Conservation (phyloP, 1,140 invertebrate species). For the Brachionus sp. region DNA sequence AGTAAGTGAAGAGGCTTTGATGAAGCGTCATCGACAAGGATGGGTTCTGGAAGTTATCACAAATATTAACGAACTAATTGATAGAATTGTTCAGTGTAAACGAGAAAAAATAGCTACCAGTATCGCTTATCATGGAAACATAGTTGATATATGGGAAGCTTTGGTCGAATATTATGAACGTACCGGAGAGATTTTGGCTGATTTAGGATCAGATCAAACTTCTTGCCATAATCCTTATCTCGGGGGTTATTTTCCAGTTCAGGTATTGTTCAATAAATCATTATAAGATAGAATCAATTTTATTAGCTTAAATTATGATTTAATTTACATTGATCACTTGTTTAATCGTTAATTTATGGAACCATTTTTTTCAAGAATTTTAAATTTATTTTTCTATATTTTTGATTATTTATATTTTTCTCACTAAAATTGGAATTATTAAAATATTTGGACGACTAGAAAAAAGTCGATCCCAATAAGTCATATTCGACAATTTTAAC, state of each 20-base stretch:
- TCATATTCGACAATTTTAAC: not conserved
- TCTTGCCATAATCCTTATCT: constrained; percentile 68
- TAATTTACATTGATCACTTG: not conserved
- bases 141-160: constrained; percentile 65
- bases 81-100: constrained; percentile 58
- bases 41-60: constrained; percentile 65
- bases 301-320: not conserved
- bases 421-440: no score
- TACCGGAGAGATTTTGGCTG: constrained; percentile 65
- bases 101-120: constrained; percentile 59
- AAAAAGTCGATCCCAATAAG: no score
- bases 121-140: constrained; percentile 67
- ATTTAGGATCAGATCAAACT: constrained; percentile 70
- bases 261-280: constrained; percentile 52
- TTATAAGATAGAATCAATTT: no score
- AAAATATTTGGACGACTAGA: no score
- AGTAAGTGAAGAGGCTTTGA: constrained; percentile 64
- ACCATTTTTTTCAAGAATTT: no score
- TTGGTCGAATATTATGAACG: constrained; percentile 62
- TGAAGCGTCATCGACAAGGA: constrained; percentile 66
- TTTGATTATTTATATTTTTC: no score
- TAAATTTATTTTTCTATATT: no score
- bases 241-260: constrained; percentile 69
- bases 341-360: constrained; percentile 8
- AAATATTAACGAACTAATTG: constrained; percentile 63